Conservation (phyloP, 2,113 vertebrate genomes). For the Mohoua ochrocephala region DNA sequence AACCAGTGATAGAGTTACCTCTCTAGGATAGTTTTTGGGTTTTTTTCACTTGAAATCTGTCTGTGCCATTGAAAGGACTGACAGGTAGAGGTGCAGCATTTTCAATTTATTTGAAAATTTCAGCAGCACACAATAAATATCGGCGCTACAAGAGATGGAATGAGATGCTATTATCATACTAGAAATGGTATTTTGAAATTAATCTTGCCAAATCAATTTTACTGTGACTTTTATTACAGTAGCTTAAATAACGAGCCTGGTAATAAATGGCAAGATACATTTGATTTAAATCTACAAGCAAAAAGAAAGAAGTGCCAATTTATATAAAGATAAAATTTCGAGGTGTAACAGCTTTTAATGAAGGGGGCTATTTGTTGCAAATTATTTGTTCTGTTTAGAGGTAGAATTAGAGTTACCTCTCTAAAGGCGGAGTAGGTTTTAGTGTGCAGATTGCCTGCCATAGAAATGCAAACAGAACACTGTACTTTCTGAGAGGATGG, state of each 20-base stretch:
- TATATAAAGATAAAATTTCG: neutral
- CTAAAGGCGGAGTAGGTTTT: neutral
- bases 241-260: neutral
- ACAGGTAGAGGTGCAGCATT: neutral
- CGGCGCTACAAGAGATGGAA: neutral
- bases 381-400: neutral
- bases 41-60: neutral
- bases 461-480: neutral
- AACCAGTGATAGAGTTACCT: neutral
- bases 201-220: neutral
- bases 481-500: neutral
- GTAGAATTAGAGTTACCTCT: neutral
- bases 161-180: neutral
- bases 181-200: neutral
- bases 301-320: neutral
- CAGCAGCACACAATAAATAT: neutral
- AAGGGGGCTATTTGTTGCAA: neutral
- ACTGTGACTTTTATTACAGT: neutral
- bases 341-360: neutral
- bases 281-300: neutral
- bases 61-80: neutral
- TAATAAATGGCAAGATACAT: neutral
- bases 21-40: neutral
- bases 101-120: neutral
- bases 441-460: neutral